A percentile compares a stretch with the other conserved stretches of the same genome.
Evolutionary conservation across 2,113 vertebrate genomes (phyloP).

Genomic region (Rostratula benghalensis): DNA sequence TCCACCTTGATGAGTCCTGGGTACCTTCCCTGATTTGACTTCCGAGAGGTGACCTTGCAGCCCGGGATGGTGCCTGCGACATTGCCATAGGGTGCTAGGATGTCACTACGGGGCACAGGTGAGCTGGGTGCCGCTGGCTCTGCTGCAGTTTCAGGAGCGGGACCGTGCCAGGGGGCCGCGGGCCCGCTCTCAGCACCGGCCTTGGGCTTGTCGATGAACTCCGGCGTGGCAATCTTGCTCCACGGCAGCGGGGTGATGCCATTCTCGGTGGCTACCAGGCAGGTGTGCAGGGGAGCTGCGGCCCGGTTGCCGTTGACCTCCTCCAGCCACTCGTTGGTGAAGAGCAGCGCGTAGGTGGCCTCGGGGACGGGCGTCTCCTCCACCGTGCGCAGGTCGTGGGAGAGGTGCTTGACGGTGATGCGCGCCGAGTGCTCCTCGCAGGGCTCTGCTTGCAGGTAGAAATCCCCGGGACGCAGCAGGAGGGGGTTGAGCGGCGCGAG

Average conservation of each 20-base stretch:
- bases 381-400: conserved; percentile 76
- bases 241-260: conserved; percentile 81
- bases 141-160: not conserved
- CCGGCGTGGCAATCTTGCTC: conserved; percentile 81
- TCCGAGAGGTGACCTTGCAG: conserved; percentile 70
- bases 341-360: conserved; percentile 78
- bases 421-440: conserved; percentile 79
- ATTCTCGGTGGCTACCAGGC: conserved; percentile 82
- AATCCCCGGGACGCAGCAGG: conserved; percentile 82
- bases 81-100: not conserved
- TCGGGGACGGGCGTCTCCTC: conserved; percentile 79
- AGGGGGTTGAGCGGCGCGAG: conserved; percentile 81
- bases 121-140: not conserved
- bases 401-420: conserved; percentile 83
- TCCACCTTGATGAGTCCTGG: conserved; percentile 76
- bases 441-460: conserved; percentile 87
- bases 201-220: conserved; percentile 75
- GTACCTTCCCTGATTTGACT: conserved; percentile 62
- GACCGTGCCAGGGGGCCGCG: not conserved
- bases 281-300: conserved; percentile 75
- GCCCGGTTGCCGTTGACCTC: conserved; percentile 75
- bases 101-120: not conserved
- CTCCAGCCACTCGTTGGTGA: conserved; percentile 83
- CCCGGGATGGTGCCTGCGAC: conserved; percentile 31
- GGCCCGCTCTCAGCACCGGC: not conserved